phyloP scores from a whole-genome alignment of 2,888 invertebrate species.

The Tachina fera region DNA sequence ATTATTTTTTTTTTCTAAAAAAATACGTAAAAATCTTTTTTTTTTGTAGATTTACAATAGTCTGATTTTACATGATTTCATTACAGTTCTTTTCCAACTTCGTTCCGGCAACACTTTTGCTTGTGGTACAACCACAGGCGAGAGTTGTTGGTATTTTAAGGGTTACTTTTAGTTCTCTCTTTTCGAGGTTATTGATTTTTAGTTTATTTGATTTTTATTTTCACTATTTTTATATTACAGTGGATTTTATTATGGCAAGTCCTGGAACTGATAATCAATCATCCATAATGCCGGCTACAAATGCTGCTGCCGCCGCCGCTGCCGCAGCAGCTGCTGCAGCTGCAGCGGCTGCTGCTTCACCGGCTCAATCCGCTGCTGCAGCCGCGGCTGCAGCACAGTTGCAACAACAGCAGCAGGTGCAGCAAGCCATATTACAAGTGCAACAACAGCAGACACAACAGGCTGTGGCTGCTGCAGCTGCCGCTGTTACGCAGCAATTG shows the following conservation, averaged over 20 bases:
- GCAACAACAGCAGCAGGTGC: conserved; percentile 81
- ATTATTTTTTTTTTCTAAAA: too few relatives aligned
- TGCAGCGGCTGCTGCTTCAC: conserved; percentile 75
- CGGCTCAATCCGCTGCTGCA: conserved; percentile 76
- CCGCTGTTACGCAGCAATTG: conserved; percentile 76
- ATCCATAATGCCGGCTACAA: conserved; percentile 78
- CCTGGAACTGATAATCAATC: conserved; percentile 80
- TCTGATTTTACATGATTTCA: background rate
- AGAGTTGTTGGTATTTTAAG: background rate
- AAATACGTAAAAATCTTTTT: background rate
- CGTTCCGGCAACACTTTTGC: background rate
- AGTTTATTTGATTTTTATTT: conserved; percentile 20
- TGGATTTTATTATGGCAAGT: conserved; percentile 83
- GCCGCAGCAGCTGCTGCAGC: conserved; percentile 77
- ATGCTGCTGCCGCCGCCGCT: conserved; percentile 79
- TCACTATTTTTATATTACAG: conserved; percentile 70
- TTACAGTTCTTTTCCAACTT: background rate
- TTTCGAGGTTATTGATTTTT: conserved; percentile 15
- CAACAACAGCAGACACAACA: conserved; percentile 82
- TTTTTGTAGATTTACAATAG: background rate
- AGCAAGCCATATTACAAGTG: conserved; percentile 81
- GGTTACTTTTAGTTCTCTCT: background rate
- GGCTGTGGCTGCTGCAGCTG: conserved; percentile 76
- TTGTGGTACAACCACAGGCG: background rate
- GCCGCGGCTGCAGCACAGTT: conserved; percentile 80